Conservation (phyloP, 1,140 invertebrate genomes). For the Conopomorpha cramerella region DNA sequence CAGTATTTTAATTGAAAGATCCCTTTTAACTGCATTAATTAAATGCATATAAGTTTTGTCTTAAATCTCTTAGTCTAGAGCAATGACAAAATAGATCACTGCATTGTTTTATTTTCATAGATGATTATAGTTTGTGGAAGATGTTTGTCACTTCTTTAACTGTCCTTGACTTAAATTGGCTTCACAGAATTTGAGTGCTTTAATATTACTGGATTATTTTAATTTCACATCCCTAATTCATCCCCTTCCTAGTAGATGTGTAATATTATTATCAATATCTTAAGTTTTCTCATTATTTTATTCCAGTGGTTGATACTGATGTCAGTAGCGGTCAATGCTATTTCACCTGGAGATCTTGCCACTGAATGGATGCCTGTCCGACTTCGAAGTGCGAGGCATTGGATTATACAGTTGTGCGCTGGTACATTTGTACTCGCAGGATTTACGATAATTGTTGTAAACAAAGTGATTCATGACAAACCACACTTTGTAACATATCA, state of each 20-base stretch:
- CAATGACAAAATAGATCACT: too few relatives aligned
- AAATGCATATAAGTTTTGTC: too few relatives aligned
- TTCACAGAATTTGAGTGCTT: too few relatives aligned
- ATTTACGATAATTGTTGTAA: conserved; percentile 40
- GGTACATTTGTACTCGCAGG: conserved; percentile 25
- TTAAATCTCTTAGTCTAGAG: too few relatives aligned
- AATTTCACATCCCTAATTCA: background rate
- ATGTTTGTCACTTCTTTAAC: too few relatives aligned
- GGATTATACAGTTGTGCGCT: conserved; percentile 40
- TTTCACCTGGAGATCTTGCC: conserved; percentile 50
- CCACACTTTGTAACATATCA: conserved; percentile 41
- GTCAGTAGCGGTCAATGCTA: conserved; percentile 47
- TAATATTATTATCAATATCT: background rate
- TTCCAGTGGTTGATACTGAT: conserved; percentile 55
- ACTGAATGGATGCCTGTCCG: conserved; percentile 56
- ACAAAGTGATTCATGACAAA: conserved; percentile 37
- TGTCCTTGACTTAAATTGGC: too few relatives aligned
- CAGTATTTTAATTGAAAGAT: too few relatives aligned
- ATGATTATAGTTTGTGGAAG: too few relatives aligned
- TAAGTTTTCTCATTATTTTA: conserved; percentile 3
- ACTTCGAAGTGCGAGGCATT: conserved; percentile 46
- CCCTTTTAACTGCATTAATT: too few relatives aligned
- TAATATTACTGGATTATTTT: background rate
- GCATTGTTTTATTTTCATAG: too few relatives aligned
- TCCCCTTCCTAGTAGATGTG: background rate